Percentiles rank a stretch among this genome's conserved stretches.
Conservation (phyloP, 1,140 invertebrate genomes). For the Lepidostoma basale region DNA sequence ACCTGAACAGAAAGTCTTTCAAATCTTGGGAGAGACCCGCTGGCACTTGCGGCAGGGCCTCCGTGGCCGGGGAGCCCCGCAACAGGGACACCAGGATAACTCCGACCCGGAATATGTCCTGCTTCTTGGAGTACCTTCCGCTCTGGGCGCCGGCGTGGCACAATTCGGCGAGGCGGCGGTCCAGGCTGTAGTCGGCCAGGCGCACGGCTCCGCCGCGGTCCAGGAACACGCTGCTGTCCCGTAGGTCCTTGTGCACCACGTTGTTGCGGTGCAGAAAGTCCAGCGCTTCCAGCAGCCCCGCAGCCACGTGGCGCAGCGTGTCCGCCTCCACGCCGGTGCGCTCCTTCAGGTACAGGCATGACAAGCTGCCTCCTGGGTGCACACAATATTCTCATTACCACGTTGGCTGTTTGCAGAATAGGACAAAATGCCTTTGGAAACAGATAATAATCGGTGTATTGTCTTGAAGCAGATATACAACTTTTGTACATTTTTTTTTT, state of each 20-base stretch:
- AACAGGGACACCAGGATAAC: slow-evolving; percentile 64
- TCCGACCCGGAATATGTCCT: slow-evolving; percentile 74
- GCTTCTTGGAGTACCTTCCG: slow-evolving; percentile 67
- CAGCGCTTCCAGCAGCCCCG: slow-evolving; percentile 69
- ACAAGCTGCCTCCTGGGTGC: slow-evolving; percentile 54
- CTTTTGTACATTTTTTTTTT: too few species aligned
- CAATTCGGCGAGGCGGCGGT: slow-evolving; percentile 49
- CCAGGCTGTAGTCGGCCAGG: slow-evolving; percentile 75
- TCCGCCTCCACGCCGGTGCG: slow-evolving; percentile 62
- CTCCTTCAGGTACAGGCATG: slow-evolving; percentile 62
- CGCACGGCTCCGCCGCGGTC: slow-evolving; percentile 63
- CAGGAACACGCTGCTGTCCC: slow-evolving; percentile 70
- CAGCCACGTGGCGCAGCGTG: slow-evolving; percentile 52
- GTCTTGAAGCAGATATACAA: too few species aligned
- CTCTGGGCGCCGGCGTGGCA: slow-evolving; percentile 30
- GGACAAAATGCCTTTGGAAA: too few species aligned
- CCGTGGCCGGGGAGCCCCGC: slow-evolving; percentile 57
- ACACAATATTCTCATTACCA: background rate
- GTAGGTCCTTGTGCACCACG: slow-evolving; percentile 77
- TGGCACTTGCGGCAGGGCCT: slow-evolving; percentile 61
- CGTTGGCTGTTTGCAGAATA: too few species aligned
- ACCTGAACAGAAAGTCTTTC: slow-evolving; percentile 74
- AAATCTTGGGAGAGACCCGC: slow-evolving; percentile 63
- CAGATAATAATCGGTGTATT: too few species aligned
- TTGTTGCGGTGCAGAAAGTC: slow-evolving; percentile 78